These are phyloP conservation scores for Drosophila busckii DNA, from an alignment of 1,140 invertebrate genomes.

Conservation along the genomic window DNA sequence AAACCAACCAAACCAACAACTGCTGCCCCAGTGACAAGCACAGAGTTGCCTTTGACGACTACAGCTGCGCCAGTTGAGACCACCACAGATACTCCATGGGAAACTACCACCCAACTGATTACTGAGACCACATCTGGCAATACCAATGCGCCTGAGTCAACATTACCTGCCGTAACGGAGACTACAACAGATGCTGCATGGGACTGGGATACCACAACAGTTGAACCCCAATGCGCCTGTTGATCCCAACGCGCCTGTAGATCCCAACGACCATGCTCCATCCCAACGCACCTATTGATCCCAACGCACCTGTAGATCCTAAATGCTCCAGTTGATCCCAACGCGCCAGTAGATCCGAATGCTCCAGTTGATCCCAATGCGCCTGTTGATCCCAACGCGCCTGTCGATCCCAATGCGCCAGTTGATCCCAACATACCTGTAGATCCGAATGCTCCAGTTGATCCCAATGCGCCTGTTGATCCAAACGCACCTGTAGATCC, in stretches of 20 bases:
- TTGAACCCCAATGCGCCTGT: conserved; percentile 3
- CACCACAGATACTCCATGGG: conserved; percentile 8
- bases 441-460: conserved; percentile 12
- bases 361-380: conserved; percentile 11
- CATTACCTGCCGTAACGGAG: background rate
- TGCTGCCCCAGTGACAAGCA: background rate
- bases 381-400: conserved; percentile 4
- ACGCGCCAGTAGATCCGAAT: conserved; percentile 7
- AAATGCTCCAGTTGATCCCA: conserved; percentile 7
- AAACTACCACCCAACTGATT: conserved; percentile 13
- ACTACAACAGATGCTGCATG: conserved; percentile 4
- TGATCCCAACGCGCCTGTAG: conserved; percentile 11
- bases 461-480: conserved; percentile 10
- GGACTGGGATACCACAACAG: background rate
- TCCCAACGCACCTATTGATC: conserved; percentile 9
- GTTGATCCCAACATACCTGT: conserved; percentile 13
- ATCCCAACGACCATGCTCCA: conserved; percentile 3
- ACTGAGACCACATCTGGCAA: background rate
- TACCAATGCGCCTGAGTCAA: conserved; percentile 1
- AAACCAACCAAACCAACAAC: conserved; percentile 16
- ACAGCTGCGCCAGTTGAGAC: conserved; percentile 8
- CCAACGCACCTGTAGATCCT: conserved; percentile 14
- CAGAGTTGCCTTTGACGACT: conserved; percentile 13
- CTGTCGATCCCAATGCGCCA: conserved; percentile 8
- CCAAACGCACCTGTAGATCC: conserved; percentile 8